These are phyloP conservation scores for Epirrhoe alternata DNA, from an alignment of 2,888 invertebrate species.

Conservation along the genomic window DNA sequence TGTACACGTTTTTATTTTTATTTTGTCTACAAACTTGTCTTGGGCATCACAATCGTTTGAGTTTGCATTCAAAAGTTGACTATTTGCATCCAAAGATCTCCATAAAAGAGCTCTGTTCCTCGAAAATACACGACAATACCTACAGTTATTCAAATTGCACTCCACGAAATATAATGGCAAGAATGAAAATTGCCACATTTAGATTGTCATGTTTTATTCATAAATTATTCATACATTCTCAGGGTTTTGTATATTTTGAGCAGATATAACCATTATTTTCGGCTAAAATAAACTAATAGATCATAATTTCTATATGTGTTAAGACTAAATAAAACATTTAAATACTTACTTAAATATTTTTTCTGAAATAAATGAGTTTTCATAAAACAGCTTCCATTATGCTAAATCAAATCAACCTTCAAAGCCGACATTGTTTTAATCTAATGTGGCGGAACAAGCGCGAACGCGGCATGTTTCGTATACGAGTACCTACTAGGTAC, in stretches of 20 bases:
- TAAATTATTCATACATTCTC: not conserved
- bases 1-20: not conserved
- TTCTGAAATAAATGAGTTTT: not conserved
- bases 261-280: too few relatives aligned
- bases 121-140: conserved; percentile 9
- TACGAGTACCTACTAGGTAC: conserved; percentile 15
- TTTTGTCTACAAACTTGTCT: not conserved
- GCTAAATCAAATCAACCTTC: conserved; percentile 14
- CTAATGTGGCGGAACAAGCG: conserved; percentile 25
- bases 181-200: conserved; percentile 27
- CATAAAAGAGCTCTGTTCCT: conserved; percentile 11
- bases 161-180: conserved; percentile 17
- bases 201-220: conserved; percentile 29
- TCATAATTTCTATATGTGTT: not conserved
- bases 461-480: conserved; percentile 27
- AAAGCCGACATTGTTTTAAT: conserved; percentile 13
- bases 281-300: too few relatives aligned
- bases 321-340: not conserved
- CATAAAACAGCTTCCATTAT: conserved; percentile 7
- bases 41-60: conserved; percentile 17
- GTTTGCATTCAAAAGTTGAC: conserved; percentile 23
- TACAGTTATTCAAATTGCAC: conserved; percentile 28
- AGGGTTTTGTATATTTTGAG: not conserved
- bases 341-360: not conserved
- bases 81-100: conserved; percentile 27